phyloP scores from a whole-genome alignment of 2,888 invertebrate genomes.

The Strigamia transsilvanica region DNA sequence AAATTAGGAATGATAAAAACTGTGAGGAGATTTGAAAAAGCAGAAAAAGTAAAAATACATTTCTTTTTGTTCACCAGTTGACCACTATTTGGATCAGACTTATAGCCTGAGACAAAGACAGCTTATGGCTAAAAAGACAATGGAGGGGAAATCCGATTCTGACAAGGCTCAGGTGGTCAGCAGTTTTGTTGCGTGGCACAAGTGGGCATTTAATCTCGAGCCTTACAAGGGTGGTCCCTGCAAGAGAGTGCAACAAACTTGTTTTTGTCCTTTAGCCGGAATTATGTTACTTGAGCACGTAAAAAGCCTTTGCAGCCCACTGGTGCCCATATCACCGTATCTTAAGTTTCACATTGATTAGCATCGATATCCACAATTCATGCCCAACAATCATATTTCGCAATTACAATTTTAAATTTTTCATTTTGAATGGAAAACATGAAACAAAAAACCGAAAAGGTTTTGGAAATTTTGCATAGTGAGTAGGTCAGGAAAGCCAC shows the following conservation, averaged over 20 bases:
- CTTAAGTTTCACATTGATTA: neutral
- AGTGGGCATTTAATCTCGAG: slow-evolving; percentile 26
- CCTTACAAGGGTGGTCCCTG: slow-evolving; percentile 2
- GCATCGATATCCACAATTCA: slow-evolving; percentile 21
- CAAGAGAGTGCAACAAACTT: slow-evolving; percentile 16
- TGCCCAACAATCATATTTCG: neutral
- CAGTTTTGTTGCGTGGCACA: slow-evolving; percentile 30
- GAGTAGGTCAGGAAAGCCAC: no score
- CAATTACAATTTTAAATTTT: no score
- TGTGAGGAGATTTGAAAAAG: neutral
- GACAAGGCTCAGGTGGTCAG: slow-evolving; percentile 30
- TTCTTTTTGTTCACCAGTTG: neutral
- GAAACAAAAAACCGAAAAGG: no score
- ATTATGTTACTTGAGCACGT: slow-evolving; percentile 26
- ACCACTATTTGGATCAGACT: slow-evolving; percentile 18
- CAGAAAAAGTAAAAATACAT: neutral
- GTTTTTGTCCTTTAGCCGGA: slow-evolving; percentile 21
- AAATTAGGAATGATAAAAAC: no score
- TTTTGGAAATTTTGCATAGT: no score
- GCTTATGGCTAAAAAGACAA: slow-evolving; percentile 26
- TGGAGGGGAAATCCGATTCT: slow-evolving; percentile 26
- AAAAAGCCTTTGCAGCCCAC: slow-evolving; percentile 4
- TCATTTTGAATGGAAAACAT: no score
- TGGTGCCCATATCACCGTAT: neutral
- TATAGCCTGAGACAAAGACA: slow-evolving; percentile 25